Evolutionary conservation across 2,797 vertebrate genomes (phyloP), one percentile per base, ranked within the genome.

Genomic region (Cryptoblepharus egeriae): DNA sequence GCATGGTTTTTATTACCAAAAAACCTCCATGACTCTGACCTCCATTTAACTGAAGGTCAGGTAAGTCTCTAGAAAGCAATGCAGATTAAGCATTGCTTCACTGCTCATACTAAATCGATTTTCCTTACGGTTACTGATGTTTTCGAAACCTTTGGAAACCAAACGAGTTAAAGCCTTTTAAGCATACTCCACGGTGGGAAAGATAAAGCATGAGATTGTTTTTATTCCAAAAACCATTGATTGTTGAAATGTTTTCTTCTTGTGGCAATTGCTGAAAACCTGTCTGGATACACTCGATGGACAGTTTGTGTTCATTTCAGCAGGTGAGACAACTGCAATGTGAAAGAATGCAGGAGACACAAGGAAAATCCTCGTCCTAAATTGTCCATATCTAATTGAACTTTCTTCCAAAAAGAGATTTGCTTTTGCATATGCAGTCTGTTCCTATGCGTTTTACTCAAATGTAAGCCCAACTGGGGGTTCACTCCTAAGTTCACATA

Each of bases 41-140:
- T 92, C 79, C 32, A 26, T 77, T 75, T 88, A 82, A 92, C 85
- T 89, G 81, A 75, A 90, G 65, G 74, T 87, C 86, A 86, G 80
- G 83, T 68, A 5, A 71, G 39, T 93, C 64, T 55, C 45, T 64
- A 92, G 63, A 90, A 81, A 88, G 68, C 78, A 90, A 28, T 86
- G 81, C 84, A 20, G 2, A 76, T 88, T 91, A 83, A 74, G 63
- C 75, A 84, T 89, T 85, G 81, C 88, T 88, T 89, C 88, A 73
- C 80, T 87, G 89, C 83, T 91, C 92, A 72, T 28, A 73, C 28
- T 77, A 67, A 82, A 75, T 83, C 57, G 15, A 76, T 91, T 92
- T 91, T 83, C 82, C 58, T 85, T 52, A 82, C 81, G 69, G 60
- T 16, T 86, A 81, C 73, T 79, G 84, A 71, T 79, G 58, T 81